phyloP scores from a whole-genome alignment of 2,888 invertebrate genomes.

The Phengaris alcon region DNA sequence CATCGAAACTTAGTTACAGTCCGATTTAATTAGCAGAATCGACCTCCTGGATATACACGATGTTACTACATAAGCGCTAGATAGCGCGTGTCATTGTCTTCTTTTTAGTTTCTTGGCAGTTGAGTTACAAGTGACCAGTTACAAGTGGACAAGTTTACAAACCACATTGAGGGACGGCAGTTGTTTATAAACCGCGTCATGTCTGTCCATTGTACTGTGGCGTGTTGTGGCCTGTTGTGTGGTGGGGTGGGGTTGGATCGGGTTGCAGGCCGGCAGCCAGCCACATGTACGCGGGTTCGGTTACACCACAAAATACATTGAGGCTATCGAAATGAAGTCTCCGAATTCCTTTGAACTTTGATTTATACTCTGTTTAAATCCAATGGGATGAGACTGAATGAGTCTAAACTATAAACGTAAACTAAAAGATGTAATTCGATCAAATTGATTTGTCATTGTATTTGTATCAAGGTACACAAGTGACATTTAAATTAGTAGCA shows the following conservation, averaged over 20 bases:
- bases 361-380: too few species aligned
- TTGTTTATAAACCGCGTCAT: constrained; percentile 14
- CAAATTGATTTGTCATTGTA: too few species aligned
- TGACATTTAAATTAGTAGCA: too few species aligned
- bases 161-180: not conserved
- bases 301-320: not conserved
- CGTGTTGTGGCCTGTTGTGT: not conserved
- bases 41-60: too few species aligned
- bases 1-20: too few species aligned
- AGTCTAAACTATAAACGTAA: too few species aligned
- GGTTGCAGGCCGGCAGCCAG: not conserved
- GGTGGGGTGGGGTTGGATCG: not conserved
- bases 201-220: not conserved
- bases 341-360: not conserved
- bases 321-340: not conserved
- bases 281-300: not conserved
- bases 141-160: not conserved
- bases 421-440: too few species aligned
- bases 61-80: too few species aligned
- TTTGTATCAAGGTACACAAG: too few species aligned
- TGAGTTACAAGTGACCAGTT: not conserved
- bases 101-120: not conserved
- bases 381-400: too few species aligned
- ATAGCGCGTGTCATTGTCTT: not conserved
- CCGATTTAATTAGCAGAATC: too few species aligned